Percentiles rank a stretch among this genome's conserved stretches.
phyloP scores from a whole-genome alignment of 1,140 invertebrate genomes.

The Drosophila pseudoobscura region DNA sequence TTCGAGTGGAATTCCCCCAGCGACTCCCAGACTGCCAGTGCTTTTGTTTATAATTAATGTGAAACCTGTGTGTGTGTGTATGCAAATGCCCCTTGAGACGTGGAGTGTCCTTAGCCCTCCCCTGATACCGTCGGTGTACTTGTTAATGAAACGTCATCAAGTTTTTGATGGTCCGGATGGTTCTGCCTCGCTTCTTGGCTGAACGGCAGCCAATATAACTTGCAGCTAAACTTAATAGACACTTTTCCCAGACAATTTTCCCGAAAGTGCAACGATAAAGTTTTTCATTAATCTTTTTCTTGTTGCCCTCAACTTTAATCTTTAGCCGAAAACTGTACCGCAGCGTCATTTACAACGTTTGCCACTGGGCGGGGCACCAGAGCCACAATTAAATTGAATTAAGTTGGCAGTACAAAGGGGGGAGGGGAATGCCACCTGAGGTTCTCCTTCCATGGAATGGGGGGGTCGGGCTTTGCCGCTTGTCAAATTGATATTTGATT shows the following conservation, averaged over 20 bases:
- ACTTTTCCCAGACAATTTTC: slow-evolving; percentile 37
- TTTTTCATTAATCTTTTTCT: slow-evolving; percentile 70
- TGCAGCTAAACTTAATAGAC: slow-evolving; percentile 73
- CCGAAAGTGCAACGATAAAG: slow-evolving; percentile 51
- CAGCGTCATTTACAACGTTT: slow-evolving; percentile 55
- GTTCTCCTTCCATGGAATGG: not conserved
- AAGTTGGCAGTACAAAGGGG: slow-evolving; percentile 32
- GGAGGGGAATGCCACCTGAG: slow-evolving; percentile 52
- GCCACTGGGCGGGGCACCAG: slow-evolving; percentile 19
- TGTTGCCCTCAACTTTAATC: slow-evolving; percentile 45
- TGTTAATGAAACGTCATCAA: slow-evolving; percentile 76
- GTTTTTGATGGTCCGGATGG: slow-evolving; percentile 61
- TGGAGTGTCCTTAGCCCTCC: slow-evolving; percentile 7
- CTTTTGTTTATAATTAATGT: slow-evolving; percentile 79
- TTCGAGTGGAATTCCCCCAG: not conserved
- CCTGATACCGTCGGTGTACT: not conserved
- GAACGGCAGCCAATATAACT: slow-evolving; percentile 63
- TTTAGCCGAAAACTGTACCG: slow-evolving; percentile 32
- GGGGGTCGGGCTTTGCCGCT: slow-evolving; percentile 49
- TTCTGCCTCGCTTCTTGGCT: not conserved
- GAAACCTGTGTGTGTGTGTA: slow-evolving; percentile 38
- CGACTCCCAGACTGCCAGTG: slow-evolving; percentile 22
- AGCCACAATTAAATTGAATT: slow-evolving; percentile 80
- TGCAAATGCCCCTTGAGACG: slow-evolving; percentile 66
- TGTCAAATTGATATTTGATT: slow-evolving; percentile 83